Conservation (phyloP, 2,888 invertebrate genomes). For the Dicyrtomina minuta region DNA sequence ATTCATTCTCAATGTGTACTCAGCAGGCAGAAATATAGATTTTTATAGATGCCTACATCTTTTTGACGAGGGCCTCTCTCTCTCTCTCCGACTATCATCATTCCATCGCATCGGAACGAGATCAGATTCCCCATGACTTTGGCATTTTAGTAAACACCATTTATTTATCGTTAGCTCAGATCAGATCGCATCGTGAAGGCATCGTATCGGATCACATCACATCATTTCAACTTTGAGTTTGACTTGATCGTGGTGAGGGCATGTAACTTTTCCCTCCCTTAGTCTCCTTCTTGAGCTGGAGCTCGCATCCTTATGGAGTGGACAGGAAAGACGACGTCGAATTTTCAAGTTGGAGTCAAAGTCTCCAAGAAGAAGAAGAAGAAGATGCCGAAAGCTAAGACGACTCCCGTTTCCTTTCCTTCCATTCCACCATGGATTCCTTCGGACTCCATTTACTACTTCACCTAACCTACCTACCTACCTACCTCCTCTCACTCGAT, state of each 20-base stretch:
- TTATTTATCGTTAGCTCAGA: constrained; percentile 23
- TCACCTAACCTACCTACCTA: background rate
- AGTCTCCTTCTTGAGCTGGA: background rate
- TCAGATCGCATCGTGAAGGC: background rate
- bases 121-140: constrained; percentile 24
- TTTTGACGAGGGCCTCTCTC: background rate
- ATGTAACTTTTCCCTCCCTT: background rate
- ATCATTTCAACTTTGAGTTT: too few relatives aligned
- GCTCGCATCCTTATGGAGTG: background rate
- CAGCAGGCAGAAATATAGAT: constrained; percentile 18
- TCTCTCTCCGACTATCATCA: constrained; percentile 13
- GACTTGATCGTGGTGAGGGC: background rate
- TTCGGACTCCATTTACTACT: too few relatives aligned
- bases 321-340: background rate
- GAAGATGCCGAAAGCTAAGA: too few relatives aligned
- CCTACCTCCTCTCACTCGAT: background rate
- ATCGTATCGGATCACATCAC: too few relatives aligned
- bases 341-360: too few relatives aligned
- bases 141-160: constrained; percentile 27
- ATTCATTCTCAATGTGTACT: constrained; percentile 23
- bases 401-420: background rate
- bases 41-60: constrained; percentile 7
- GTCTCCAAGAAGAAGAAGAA: background rate
- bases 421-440: constrained; percentile 2
- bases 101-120: constrained; percentile 17